Percentiles rank a stretch among this genome's conserved stretches.
Conservation (phyloP, 2,888 invertebrate genomes). For the Drosophila longiperda region DNA sequence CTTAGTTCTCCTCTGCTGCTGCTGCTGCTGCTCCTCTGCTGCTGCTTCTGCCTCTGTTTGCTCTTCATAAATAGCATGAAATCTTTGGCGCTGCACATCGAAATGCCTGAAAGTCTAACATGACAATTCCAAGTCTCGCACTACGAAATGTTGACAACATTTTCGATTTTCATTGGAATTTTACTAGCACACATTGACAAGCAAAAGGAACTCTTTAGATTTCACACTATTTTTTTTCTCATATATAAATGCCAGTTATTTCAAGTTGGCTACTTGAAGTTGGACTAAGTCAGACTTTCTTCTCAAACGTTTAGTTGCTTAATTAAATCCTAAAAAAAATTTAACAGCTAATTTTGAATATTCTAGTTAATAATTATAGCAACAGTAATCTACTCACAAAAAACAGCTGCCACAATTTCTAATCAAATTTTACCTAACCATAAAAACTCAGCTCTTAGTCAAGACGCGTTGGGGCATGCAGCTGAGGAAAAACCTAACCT, state of each 20-base stretch:
- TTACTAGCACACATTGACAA: conserved; percentile 29
- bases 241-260: conserved; percentile 31
- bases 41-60: conserved; percentile 55
- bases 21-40: neutral
- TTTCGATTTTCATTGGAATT: conserved; percentile 78
- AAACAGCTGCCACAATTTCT: neutral
- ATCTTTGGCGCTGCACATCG: conserved; percentile 73
- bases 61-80: conserved; percentile 79
- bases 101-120: conserved; percentile 80
- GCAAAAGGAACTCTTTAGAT: conserved; percentile 30
- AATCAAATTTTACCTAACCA: neutral
- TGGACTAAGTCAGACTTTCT: neutral
- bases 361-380: neutral
- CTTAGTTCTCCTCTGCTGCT: conserved; percentile 6
- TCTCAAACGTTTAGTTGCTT: neutral
- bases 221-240: conserved; percentile 48
- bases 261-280: neutral
- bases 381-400: neutral
- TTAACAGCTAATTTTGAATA: neutral
- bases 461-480: neutral
- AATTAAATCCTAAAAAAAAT: neutral
- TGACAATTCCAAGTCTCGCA: conserved; percentile 69
- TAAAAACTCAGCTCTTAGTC: neutral
- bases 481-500: neutral
- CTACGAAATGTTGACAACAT: conserved; percentile 53